Percentiles rank a stretch among this genome's conserved stretches.
phyloP scores from a whole-genome alignment of 2,888 invertebrate species.

The Hydraecia micacea region DNA sequence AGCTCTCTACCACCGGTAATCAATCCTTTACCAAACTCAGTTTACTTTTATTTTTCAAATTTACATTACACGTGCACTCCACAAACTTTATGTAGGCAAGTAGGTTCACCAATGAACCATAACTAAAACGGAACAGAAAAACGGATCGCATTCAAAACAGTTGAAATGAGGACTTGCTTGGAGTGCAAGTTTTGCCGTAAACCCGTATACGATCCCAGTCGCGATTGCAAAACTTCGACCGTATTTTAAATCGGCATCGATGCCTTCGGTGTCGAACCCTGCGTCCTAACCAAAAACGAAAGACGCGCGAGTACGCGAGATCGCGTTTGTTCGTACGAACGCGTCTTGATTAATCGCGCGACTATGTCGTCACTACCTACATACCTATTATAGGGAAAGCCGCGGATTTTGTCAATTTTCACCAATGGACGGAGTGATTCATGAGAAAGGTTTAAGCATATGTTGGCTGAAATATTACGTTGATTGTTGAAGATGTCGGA shows the following conservation, averaged over 20 bases:
- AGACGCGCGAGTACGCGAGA: too few species aligned
- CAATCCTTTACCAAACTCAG: neutral
- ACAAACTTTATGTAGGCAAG: slow-evolving; percentile 15
- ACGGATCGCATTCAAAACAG: slow-evolving; percentile 61
- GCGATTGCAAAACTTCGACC: slow-evolving; percentile 70
- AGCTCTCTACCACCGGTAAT: neutral
- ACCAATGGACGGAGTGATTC: neutral
- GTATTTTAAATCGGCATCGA: slow-evolving; percentile 60
- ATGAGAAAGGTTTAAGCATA: neutral
- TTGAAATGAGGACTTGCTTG: slow-evolving; percentile 65
- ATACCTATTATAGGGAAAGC: neutral
- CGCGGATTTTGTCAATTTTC: neutral
- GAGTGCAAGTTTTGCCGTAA: slow-evolving; percentile 72
- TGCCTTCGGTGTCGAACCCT: neutral
- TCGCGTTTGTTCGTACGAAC: neutral
- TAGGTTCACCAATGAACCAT: slow-evolving; percentile 6
- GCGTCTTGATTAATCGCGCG: neutral
- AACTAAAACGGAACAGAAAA: slow-evolving; percentile 66
- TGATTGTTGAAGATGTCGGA: too few species aligned
- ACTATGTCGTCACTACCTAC: neutral
- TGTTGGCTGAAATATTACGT: neutral
- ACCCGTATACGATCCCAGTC: slow-evolving; percentile 67
- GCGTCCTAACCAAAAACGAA: neutral
- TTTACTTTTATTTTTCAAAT: neutral
- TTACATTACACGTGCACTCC: neutral